Evolutionary conservation across 2,888 invertebrate species (phyloP), one percentile per base, ranked within the genome.

Genomic region (Eupeodes luniger): DNA sequence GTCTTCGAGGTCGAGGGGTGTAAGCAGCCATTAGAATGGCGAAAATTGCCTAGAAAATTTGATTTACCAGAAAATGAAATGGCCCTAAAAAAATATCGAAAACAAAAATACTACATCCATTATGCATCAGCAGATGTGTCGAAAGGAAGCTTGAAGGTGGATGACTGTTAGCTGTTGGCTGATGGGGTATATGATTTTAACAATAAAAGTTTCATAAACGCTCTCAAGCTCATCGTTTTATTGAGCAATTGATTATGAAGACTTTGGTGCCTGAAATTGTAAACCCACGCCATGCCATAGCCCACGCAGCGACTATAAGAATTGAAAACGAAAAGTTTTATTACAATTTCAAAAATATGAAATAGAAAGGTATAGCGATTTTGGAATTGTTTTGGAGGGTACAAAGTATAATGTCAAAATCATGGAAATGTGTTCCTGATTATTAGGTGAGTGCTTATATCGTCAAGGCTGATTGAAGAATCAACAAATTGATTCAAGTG

Each of bases 1-100:
- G 72, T 53, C 34, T 27, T 27, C 27, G 27, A 27, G 27, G 2
- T 40, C 40, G 40, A n/a, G 14, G 67, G 27, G 4, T 10, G 36
- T 61, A 40, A 40, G 14, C 51, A 59, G 36, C 85, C 70, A 64
- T 76, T 85, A 77, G 51, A 81, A 47, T 72, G 62, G 27, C 55
- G 82, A 67, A 82, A 82, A 85, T 82, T 78, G 78, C 74, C 81
- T 82, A 82, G 82, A 78, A 85, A 82, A 85, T 78, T 78, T 82
- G 85, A 85, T 85, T 85, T 78, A 78, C 72, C 82, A 78, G 82
- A 74, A 74, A 67, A 36, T 19, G 47, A 72, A 72, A 72, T 16
- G 55, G 55, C 44, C 44, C 67, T 70, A 76, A 36, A 36, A 40
- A 40, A 40, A 40, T 7, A 40, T 1, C 5, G 6, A 40, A 40